Conservation (phyloP, 2,113 vertebrate genomes). For the Scalopus aquaticus region DNA sequence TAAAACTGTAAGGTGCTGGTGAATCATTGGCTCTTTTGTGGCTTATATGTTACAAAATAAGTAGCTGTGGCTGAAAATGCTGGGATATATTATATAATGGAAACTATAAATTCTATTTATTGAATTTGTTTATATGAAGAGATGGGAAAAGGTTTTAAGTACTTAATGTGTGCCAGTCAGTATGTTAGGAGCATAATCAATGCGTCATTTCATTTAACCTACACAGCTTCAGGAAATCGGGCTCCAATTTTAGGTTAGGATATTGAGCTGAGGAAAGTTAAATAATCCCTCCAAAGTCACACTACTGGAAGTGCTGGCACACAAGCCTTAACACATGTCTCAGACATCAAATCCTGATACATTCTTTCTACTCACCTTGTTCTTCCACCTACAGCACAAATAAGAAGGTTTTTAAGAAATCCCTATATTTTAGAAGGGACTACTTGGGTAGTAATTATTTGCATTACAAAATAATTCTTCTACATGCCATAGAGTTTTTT, state of each 20-base stretch:
- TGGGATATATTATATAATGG: not conserved
- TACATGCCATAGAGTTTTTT: not conserved
- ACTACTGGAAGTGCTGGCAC: not conserved
- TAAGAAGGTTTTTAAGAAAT: constrained; percentile 28
- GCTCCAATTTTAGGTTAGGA: constrained; percentile 19
- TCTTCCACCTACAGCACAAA: constrained; percentile 43
- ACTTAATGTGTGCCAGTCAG: not conserved
- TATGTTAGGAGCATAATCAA: not conserved
- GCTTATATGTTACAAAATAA: not conserved
- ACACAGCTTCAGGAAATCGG: constrained; percentile 14
- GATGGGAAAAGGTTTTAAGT: constrained; percentile 21
- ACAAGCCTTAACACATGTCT: not conserved
- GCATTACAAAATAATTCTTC: not conserved
- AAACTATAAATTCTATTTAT: not conserved
- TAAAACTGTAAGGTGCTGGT: not conserved
- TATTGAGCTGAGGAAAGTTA: constrained; percentile 11
- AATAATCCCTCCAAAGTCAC: not conserved
- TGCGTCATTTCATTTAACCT: constrained; percentile 17
- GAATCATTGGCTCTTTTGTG: constrained; percentile 20
- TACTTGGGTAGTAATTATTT: constrained; percentile 44
- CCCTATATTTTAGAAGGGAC: not conserved
- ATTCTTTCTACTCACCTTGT: not conserved
- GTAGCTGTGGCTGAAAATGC: not conserved
- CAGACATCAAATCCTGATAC: not conserved
- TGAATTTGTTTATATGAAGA: constrained; percentile 41